Evolutionary conservation across 2,888 invertebrate species (phyloP).

Genomic region (Camponotus fellah): DNA sequence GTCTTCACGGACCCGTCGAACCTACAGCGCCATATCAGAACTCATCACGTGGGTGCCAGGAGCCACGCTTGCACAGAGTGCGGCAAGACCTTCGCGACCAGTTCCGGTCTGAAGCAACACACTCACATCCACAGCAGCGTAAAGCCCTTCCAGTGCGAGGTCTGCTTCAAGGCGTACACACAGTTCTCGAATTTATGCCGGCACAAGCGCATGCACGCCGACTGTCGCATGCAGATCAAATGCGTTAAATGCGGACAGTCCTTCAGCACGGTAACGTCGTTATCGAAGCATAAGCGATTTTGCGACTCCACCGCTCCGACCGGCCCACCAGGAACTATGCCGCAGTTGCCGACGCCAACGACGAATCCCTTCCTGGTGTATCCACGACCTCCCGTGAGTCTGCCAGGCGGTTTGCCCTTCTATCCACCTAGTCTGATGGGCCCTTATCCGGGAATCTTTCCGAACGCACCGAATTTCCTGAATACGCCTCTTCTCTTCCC

Average conservation of each 20-base stretch:
- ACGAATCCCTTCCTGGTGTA: constrained; percentile 90
- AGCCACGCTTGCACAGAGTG: constrained; percentile 99
- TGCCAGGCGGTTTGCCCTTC: constrained; percentile 87
- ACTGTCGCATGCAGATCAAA: constrained; percentile 97
- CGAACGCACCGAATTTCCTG: constrained; percentile 87
- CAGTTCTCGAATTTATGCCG: constrained; percentile 99
- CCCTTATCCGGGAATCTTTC: constrained; percentile 88
- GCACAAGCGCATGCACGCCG: constrained; percentile 99
- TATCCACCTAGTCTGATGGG: constrained; percentile 90
- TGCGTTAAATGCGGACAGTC: constrained; percentile 97
- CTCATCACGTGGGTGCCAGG: constrained; percentile 97
- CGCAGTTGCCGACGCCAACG: constrained; percentile 80
- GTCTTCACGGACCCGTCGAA: constrained; percentile 98
- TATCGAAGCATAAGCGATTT: constrained; percentile 98
- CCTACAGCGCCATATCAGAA: constrained; percentile 98
- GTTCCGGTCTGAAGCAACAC: constrained; percentile 99
- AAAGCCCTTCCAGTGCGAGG: constrained; percentile 98
- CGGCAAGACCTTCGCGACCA: constrained; percentile 99
- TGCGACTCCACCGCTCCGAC: constrained; percentile 93
- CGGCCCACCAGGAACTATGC: constrained; percentile 80
- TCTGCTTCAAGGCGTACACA: constrained; percentile 99
- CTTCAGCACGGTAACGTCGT: constrained; percentile 96
- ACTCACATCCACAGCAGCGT: constrained; percentile 99
- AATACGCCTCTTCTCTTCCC: constrained; percentile 90
- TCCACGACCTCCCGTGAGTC: constrained; percentile 88